These are phyloP conservation scores for Aphodius sticticus DNA, from an alignment of 2,888 invertebrate species.

Conservation along the genomic window DNA sequence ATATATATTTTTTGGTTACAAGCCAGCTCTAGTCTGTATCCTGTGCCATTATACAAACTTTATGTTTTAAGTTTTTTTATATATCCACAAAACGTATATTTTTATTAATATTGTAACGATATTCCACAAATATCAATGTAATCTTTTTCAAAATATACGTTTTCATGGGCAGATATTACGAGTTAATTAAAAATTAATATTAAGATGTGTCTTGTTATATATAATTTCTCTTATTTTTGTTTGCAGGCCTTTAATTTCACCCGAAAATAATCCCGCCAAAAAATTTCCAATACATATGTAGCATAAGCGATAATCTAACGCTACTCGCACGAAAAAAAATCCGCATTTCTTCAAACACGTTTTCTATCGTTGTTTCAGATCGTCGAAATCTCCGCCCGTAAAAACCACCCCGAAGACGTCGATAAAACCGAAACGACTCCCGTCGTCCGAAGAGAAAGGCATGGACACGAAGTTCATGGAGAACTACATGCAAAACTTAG, in stretches of 20 bases:
- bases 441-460: constrained; percentile 27
- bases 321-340: not conserved
- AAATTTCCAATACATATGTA: not conserved
- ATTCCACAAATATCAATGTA: too few relatives aligned
- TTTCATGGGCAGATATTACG: too few relatives aligned
- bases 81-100: too few relatives aligned
- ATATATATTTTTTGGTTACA: too few relatives aligned
- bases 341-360: not conserved
- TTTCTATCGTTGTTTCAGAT: not conserved
- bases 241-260: constrained; percentile 42
- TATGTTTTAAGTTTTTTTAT: too few relatives aligned
- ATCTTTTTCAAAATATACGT: too few relatives aligned
- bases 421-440: constrained; percentile 19
- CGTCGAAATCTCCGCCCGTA: constrained; percentile 9
- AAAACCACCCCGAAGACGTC: not conserved
- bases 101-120: too few relatives aligned
- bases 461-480: constrained; percentile 50
- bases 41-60: too few relatives aligned
- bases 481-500: constrained; percentile 61
- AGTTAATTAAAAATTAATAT: not conserved
- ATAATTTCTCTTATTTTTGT: constrained; percentile 38
- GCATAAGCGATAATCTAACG: not conserved
- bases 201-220: not conserved
- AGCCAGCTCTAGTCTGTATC: too few relatives aligned
- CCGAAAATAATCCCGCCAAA: constrained; percentile 38